Base-by-base conservation (phyloP, 2,888 invertebrate genomes). In the Hypsopygia costalis region DNA sequence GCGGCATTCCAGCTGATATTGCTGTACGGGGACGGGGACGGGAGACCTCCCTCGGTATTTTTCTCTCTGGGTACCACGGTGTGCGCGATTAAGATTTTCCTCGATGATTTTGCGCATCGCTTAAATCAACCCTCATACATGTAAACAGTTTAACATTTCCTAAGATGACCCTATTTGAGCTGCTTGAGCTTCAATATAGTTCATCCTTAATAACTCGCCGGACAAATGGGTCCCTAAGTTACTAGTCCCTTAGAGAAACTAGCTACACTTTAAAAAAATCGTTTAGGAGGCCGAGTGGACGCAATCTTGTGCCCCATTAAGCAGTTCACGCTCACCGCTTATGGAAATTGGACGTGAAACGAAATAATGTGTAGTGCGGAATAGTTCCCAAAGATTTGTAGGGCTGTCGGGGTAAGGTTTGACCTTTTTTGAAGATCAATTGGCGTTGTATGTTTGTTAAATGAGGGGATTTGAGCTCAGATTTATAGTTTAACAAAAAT, bases 301-400 rank as follows among this genome's bases (percentile, higher is more conserved):
- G 77, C 83, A 88, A 88, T 87, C 83, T 86, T 80, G 77, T 81
- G 86, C 76, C 69, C 83, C 87, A 87, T 87, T 88, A 85, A 83
- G 73, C 74, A 67, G 66, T 87, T 86, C 86, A 85, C 86, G 86
- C 81, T 81, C 73, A 65, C 74, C 82, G 86, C 74, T 73, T 88
- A 88, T 88, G 87, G 82, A 87, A 83, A 88, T 88, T 87, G 86
- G 75, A 86, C 81, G 82, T 78, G 74, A 78, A 81, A 76, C 80
- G 79, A 81, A 86, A 82, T 85, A 85, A 73, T 82, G 64, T 75
- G 68, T 73, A 72, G 68, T 68, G 69, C 65, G 67, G 72, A 74
- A 78, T 81, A 81, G 79, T 80, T 80, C 62, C 55, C 55, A 52
- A 67, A 78, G 78, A 80, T 81, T 80, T 80, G 76, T 79, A 11